Evolutionary conservation across 2,888 invertebrate genomes (phyloP).

Genomic region (Zelleria hepariella): DNA sequence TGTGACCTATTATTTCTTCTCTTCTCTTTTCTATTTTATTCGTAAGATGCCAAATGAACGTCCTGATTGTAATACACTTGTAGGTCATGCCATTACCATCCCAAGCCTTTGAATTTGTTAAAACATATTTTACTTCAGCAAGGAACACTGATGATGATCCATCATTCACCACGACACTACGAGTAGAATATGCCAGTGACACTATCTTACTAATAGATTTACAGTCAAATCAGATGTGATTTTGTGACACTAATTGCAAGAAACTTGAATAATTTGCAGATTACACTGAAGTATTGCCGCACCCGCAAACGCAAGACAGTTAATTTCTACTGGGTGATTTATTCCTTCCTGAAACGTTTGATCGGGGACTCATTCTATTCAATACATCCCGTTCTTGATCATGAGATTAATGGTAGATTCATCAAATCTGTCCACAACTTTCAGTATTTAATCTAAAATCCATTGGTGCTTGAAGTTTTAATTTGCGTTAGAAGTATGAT

Average conservation of each 20-base stretch:
- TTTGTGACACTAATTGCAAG: neutral
- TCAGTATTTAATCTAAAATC: too few species aligned
- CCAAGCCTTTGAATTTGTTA: neutral
- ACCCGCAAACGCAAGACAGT: neutral
- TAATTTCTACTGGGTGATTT: neutral
- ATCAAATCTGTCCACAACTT: too few species aligned
- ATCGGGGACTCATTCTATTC: neutral
- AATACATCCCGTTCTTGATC: neutral
- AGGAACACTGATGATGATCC: neutral
- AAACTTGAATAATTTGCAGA: neutral
- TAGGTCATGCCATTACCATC: neutral
- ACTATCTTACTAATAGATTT: neutral
- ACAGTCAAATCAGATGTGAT: neutral
- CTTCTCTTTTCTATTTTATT: too few species aligned
- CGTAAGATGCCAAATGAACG: too few species aligned
- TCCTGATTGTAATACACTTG: too few species aligned
- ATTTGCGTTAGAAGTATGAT: too few species aligned
- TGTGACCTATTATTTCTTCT: neutral
- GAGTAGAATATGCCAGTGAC: neutral
- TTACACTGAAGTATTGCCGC: neutral
- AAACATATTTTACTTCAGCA: neutral
- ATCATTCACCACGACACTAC: neutral
- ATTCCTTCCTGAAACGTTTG: neutral
- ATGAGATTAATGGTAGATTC: neutral
- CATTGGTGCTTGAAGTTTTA: too few species aligned